Base-by-base conservation (phyloP, 2,888 invertebrate genomes). In the Perdita meconis region DNA sequence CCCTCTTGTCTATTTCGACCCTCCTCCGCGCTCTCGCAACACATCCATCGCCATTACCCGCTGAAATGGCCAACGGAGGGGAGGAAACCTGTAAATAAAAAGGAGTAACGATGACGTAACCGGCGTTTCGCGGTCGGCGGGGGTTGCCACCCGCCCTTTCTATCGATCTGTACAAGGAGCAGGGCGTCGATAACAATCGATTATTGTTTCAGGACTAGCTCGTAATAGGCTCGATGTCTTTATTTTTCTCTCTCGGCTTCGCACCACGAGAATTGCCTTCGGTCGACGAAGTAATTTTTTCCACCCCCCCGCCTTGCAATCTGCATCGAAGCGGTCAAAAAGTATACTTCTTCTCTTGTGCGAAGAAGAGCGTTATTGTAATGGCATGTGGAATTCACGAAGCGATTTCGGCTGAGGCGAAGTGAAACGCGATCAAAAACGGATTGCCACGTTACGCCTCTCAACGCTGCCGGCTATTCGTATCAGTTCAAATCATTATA, bases 51-150 rank as follows among this genome's bases (percentile, higher is more conserved):
- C 83, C 83, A 86, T 88, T 87, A 85, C 75, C 74, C 24, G 75
- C 16, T 16, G 44, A 47, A 47, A 30, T 30, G 70, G 63, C 77
- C 78, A 78, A 70, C 75, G 72, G 65, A 61, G 68, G 64, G 66
- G 78, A n/a, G 71, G 68, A 84, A 83, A 83, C 88, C 88, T 89
- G 87, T 90, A 89, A 90, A 90, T 89, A 90, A 88, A 89, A 85
- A 87, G 86, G 74, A 80, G 80, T 85, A 85, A 86, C 81, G 71
- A 80, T 81, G 85, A 86, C 80, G 81, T 74, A 77, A 86, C 61
- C 70, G 63, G 68, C 75, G 78, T 84, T 85, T 78, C 80, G 85
- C 71, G 87, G 83, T 77, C 65, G 59, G 64, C 38, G 19, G 56
- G n/a, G 67, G 73, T 63, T 76, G 77, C 81, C 74, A 72, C 65